Percentiles rank a stretch among this genome's conserved stretches.
These are phyloP conservation scores for Adoxophyes honmai DNA, from an alignment of 1,140 invertebrate genomes.

Conservation along the genomic window DNA sequence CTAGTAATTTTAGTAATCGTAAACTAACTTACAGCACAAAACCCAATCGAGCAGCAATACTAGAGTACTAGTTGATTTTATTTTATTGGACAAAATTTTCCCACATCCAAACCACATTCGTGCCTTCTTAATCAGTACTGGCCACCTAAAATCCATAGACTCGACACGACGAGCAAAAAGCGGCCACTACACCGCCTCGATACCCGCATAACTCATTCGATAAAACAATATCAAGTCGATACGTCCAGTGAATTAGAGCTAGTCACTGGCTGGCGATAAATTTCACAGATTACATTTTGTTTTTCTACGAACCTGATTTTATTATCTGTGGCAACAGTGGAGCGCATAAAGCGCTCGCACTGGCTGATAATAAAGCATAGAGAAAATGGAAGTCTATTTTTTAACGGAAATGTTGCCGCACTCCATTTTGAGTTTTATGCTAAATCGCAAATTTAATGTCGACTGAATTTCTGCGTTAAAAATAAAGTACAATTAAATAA, in stretches of 20 bases:
- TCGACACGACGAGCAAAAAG: conserved; percentile 9
- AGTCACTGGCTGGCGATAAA: background rate
- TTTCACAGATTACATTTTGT: background rate
- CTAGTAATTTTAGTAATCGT: no score
- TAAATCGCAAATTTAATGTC: no score
- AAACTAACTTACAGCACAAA: no score
- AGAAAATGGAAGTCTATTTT: no score
- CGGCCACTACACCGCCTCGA: background rate
- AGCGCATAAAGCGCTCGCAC: no score
- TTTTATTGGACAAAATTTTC: background rate
- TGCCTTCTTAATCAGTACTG: background rate
- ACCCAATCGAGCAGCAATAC: no score
- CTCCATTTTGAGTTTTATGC: no score
- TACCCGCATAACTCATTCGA: conserved; percentile 13
- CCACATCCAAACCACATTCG: background rate
- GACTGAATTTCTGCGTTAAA: no score
- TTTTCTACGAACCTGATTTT: background rate
- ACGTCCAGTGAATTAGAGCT: conserved; percentile 4
- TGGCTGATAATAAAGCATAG: no score
- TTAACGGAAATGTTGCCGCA: no score
- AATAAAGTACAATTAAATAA: no score
- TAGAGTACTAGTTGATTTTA: no score
- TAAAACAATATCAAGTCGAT: conserved; percentile 13
- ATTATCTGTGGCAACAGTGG: background rate
- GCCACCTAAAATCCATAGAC: conserved; percentile 5